Evolutionary conservation across 2,113 vertebrate species (phyloP).

Genomic region (Misgurnus mizolepis): DNA sequence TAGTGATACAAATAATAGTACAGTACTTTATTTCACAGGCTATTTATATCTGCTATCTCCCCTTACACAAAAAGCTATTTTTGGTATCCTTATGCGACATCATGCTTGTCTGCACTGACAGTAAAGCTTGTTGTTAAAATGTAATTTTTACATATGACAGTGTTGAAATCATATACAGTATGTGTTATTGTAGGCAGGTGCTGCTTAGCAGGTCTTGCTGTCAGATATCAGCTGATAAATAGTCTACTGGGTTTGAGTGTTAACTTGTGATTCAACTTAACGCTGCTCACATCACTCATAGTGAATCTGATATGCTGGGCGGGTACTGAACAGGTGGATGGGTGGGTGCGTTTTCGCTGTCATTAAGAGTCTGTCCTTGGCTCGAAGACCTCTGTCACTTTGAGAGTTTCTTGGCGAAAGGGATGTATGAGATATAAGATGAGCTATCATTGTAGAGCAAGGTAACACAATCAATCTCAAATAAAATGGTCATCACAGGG

Average conservation of each 20-base stretch:
- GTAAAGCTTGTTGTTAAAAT: too few relatives aligned
- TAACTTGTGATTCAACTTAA: constrained; percentile 16
- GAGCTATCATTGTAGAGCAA: constrained; percentile 67
- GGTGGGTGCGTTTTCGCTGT: constrained; percentile 53
- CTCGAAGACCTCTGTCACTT: constrained; percentile 63
- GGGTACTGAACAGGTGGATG: constrained; percentile 47
- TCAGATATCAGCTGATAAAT: constrained; percentile 39
- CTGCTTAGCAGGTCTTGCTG: constrained; percentile 1
- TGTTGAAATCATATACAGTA: too few relatives aligned
- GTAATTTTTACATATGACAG: too few relatives aligned
- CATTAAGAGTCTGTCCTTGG: constrained; percentile 74
- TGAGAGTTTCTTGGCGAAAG: constrained; percentile 66
- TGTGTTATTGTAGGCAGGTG: too few relatives aligned
- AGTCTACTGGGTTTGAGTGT: constrained; percentile 6
- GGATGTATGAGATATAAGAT: constrained; percentile 73
- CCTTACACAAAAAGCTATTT: too few relatives aligned
- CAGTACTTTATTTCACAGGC: too few relatives aligned
- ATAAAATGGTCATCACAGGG: constrained; percentile 54
- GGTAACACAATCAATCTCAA: constrained; percentile 66
- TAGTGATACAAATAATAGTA: too few relatives aligned
- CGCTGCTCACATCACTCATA: constrained; percentile 31
- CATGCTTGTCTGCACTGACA: too few relatives aligned
- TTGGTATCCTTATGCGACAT: too few relatives aligned
- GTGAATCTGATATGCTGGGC: constrained; percentile 55
- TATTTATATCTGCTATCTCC: too few relatives aligned